Conservation (phyloP, 2,113 vertebrate genomes). For the Trochalopteron elliotii region DNA sequence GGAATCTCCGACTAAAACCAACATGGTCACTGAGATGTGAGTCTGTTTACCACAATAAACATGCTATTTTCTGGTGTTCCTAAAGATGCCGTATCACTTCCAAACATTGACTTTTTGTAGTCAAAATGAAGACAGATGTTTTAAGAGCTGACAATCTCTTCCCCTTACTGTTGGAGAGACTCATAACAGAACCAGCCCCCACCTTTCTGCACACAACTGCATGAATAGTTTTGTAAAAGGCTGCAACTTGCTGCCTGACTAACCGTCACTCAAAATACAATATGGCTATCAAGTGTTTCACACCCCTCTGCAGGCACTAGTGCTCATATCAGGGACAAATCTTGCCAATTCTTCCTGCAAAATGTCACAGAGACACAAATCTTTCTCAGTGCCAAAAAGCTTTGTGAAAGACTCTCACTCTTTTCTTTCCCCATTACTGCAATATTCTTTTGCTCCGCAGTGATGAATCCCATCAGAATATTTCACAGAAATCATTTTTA, state of each 20-base stretch:
- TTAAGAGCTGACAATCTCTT: not conserved
- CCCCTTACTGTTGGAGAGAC: not conserved
- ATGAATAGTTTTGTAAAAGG: not conserved
- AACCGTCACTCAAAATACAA: not conserved
- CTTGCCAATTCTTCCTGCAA: constrained; percentile 9
- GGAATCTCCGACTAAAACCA: not conserved
- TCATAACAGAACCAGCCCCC: constrained; percentile 4
- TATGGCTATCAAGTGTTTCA: not conserved
- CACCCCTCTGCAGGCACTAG: not conserved
- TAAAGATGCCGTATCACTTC: not conserved
- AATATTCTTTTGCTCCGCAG: not conserved
- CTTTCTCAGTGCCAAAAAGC: not conserved
- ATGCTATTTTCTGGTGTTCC: not conserved
- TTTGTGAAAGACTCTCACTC: not conserved
- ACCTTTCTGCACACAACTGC: constrained; percentile 1
- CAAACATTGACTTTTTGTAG: not conserved
- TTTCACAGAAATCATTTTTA: not conserved
- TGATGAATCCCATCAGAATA: constrained; percentile 3
- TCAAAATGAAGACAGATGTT: not conserved
- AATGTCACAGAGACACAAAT: not conserved
- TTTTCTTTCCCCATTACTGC: not conserved
- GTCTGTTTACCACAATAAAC: not conserved
- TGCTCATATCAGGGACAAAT: not conserved
- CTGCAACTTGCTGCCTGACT: not conserved
- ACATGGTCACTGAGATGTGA: not conserved